Evolutionary conservation across 2,797 vertebrate genomes (phyloP), one percentile per base, ranked within the genome.

Genomic region (Potorous gilbertii): DNA sequence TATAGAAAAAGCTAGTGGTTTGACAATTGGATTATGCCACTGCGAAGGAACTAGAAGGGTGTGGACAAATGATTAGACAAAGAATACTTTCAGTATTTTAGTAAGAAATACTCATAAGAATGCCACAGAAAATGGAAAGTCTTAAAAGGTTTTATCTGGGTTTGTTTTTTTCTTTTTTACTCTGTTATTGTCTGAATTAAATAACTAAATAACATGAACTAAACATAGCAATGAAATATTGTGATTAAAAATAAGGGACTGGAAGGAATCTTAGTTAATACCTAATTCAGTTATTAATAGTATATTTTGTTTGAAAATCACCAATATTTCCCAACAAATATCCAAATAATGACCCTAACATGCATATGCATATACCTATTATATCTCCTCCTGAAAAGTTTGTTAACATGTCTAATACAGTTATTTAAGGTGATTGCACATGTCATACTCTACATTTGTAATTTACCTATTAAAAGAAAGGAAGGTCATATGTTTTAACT

Each of bases 1-100:
- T 90, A 34, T 0, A 52, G 8, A 6, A 9, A 11, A 0, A 74
- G 1, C 40, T 27, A 1, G 40, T 9, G 1, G 29, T 34, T 12
- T 12, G 55, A 21, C 34, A 56, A 28, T 40, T n/a, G 28, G 5
- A n/a, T 66, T n/a, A 52, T 14, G 46, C 2, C 46, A 29, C n/a
- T 93, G 46, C 16, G 56, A 92, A 91, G 66, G 57, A 93, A 55
- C 31, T 1, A 0, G 54, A 24, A 21, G 28, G 4, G 24, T 50
- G 8, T 54, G 34, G 56, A 12, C 10, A 14, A 90, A 54, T 52
- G 57, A 59, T 55, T 56, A 52, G 31, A 29, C 91, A 92, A 93
- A 81, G 31, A 52, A 1, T n/a, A 8, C 6, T 54, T 56, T 54
- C n/a, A 54, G 4, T 52, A 50, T 40, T 9, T 27, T 56, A 56